Percentiles rank a stretch among this genome's conserved stretches.
phyloP scores from a whole-genome alignment of 1,140 invertebrate species.

The Drosophila repletoides region DNA sequence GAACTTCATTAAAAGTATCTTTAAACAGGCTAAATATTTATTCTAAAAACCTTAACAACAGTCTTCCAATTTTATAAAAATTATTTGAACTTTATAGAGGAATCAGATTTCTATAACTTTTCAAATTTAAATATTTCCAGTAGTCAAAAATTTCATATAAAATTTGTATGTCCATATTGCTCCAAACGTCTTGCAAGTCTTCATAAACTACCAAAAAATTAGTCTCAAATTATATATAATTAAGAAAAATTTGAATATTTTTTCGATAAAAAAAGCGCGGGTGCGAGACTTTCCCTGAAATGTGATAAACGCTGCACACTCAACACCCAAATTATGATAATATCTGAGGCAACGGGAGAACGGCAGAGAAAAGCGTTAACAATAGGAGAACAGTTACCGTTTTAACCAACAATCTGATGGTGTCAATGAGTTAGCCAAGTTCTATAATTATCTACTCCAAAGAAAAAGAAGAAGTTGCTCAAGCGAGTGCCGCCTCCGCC shows the following conservation, averaged over 20 bases:
- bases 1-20: too few relatives aligned
- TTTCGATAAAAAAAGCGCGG: neutral
- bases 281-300: constrained; percentile 48
- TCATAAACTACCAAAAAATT: neutral
- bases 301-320: constrained; percentile 56
- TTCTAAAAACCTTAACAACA: too few relatives aligned
- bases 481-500: constrained; percentile 2
- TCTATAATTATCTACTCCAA: constrained; percentile 24
- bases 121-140: too few relatives aligned
- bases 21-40: too few relatives aligned
- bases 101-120: too few relatives aligned
- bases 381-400: constrained; percentile 58
- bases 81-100: too few relatives aligned
- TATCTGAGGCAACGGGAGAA: constrained; percentile 30
- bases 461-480: too few relatives aligned
- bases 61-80: neutral
- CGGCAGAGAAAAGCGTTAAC: constrained; percentile 7
- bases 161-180: too few relatives aligned
- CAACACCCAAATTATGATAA: constrained; percentile 41
- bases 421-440: constrained; percentile 55
- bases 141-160: too few relatives aligned
- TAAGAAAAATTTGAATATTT: constrained; percentile 8
- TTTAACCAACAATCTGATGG: constrained; percentile 55
- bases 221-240: neutral
- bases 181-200: too few relatives aligned